phyloP scores from a whole-genome alignment of 2,888 invertebrate species.

The Trachelus iudaicus region DNA sequence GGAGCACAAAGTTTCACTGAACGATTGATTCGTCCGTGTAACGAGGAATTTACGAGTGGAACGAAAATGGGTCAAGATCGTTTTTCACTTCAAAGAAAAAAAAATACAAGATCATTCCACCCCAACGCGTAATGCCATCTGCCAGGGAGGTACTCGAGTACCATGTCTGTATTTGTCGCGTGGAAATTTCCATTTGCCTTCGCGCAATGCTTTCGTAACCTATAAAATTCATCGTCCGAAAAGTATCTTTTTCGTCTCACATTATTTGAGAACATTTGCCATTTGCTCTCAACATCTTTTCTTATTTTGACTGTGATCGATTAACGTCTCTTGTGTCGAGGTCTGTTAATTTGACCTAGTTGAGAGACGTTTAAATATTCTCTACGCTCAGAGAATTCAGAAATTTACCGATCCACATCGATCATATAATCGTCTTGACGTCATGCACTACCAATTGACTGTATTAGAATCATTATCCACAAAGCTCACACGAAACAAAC shows the following conservation, averaged over 20 bases:
- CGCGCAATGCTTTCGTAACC: not conserved
- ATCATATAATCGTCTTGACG: not conserved
- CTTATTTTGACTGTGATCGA: not conserved
- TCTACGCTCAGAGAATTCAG: not conserved
- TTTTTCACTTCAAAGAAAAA: not conserved
- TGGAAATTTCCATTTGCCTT: not conserved
- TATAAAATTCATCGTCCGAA: not conserved
- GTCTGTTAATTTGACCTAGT: not conserved
- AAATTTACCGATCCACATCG: not conserved
- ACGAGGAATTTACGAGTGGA: not conserved
- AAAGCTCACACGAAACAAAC: not conserved
- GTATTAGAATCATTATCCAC: not conserved
- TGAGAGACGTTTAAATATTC: not conserved
- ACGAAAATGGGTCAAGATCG: not conserved
- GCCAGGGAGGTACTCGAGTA: not conserved
- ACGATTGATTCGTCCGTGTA: not conserved
- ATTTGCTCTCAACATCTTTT: not conserved
- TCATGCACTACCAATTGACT: not conserved
- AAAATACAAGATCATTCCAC: not conserved
- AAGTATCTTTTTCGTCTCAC: not conserved
- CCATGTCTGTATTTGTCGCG: not conserved
- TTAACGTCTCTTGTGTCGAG: not conserved
- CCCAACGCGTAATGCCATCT: not conserved
- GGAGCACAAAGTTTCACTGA: not conserved
- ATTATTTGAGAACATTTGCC: not conserved